phyloP scores from a whole-genome alignment of 1,140 invertebrate genomes.

The silkworm (Bombyx mori) region DNA sequence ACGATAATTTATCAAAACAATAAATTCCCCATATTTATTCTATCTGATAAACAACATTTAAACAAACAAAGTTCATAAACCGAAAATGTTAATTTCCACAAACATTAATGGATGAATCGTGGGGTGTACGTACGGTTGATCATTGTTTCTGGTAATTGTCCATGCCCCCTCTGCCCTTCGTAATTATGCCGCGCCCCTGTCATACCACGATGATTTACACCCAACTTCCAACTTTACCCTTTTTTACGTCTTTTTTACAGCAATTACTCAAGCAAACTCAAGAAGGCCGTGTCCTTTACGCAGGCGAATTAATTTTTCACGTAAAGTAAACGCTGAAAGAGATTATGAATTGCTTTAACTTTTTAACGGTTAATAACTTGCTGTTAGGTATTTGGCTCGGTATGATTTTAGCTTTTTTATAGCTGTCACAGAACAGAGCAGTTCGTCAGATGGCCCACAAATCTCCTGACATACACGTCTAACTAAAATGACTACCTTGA shows the following conservation, averaged over 20 bases:
- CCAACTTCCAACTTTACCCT: slow-evolving; percentile 11
- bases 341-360: too few species aligned
- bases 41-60: neutral
- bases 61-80: slow-evolving; percentile 9
- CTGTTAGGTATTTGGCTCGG: too few species aligned
- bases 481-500: too few species aligned
- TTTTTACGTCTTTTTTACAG: slow-evolving; percentile 11
- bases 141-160: slow-evolving; percentile 19
- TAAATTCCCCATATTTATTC: too few species aligned
- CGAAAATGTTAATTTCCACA: slow-evolving; percentile 16
- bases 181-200: slow-evolving; percentile 5
- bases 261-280: neutral
- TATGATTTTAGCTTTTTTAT: too few species aligned
- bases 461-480: too few species aligned
- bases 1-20: too few species aligned
- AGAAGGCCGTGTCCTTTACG: neutral
- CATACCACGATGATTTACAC: slow-evolving; percentile 14
- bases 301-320: too few species aligned
- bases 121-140: slow-evolving; percentile 17
- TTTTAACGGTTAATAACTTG: too few species aligned
- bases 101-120: slow-evolving; percentile 14
- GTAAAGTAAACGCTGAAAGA: too few species aligned
- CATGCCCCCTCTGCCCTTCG: slow-evolving; percentile 10
- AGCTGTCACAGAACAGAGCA: too few species aligned
- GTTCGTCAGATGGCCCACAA: too few species aligned